Base-by-base conservation (phyloP, 2,113 vertebrate species). In the Rhinichthys klamathensis region DNA sequence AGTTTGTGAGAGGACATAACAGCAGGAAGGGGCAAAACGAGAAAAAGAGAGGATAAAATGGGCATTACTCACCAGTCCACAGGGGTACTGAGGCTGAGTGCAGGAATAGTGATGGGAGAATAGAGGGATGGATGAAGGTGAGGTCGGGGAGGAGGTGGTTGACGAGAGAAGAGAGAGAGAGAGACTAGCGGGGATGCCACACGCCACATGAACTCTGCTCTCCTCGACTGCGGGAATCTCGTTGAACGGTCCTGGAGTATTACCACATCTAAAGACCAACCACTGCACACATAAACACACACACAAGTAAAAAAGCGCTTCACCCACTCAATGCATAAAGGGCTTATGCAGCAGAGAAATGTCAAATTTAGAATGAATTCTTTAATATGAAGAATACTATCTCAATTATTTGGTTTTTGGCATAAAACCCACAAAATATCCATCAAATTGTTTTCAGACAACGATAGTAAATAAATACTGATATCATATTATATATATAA, bases 211-310 rank as follows among this genome's bases (percentile, higher is more conserved):
- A 75, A 94, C 91, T 83, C 90, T 93, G 27, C 91, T 90, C 46
- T 80, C 80, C 69, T 94, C 92, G 6, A 90, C 85, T 15, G 90
- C 92, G 1, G 90, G 92, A 60, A 87, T 84, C 16, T 92, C 89
- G 41, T 92, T 94, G 82, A 91, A 88, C 1, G 84, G 84, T 0
- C 91, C 89, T 8, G 92, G 93, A 6, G 87, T 88, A 72, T 95
- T 93, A 75, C 93, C 91, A 85, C 90, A 89, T 49, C n/a, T 69
- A 77, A 95, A 93, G 1, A 92, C 90, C 38, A 94, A 90, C 79
- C 87, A 89, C 92, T 95, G 67, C 38, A 77, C 25, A 79, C 69
- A 90, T 63, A 90, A 77, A 87, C 61, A 90, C 27, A 69, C 58
- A 85, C 54, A 82, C 32, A 12, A 81, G 6, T 23, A 41, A 69